Base-by-base conservation (phyloP, 2,888 invertebrate genomes). In the Suillia variegata region DNA sequence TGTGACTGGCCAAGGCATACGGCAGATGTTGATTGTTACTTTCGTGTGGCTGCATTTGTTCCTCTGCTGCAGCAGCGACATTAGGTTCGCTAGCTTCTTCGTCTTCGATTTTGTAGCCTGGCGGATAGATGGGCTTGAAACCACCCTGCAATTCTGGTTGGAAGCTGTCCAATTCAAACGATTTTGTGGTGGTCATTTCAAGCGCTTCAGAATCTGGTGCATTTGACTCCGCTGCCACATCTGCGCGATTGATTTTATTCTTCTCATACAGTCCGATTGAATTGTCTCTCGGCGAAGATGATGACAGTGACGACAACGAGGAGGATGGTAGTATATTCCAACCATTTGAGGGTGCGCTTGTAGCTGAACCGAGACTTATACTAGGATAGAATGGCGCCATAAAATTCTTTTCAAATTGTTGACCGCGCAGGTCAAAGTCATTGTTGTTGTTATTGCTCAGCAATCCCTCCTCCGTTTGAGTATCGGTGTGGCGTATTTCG, bases 381-480 rank as follows among this genome's bases (percentile, higher is more conserved):
- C 88, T 89, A 0, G 89, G 89, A 49, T 88, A 86, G 69, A 89
- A 89, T 0, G 89, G 89, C 1, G 89, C 88, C 84, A 88, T 87
- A 67, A 89, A 89, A 63, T 86, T 87, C 62, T 85, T 67, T 60
- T 82, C 80, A 52, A 73, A 79, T 56, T 81, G 78, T 50, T 82
- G 80, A 0, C 78, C 81, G 5, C 81, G 73, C n/a, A 78, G 65
- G 63, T 81, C 80, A 8, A 77, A 71, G 33, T 82, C 81, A 42
- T 75, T 71, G 4, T 70, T 74, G 54, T 70, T 76, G 33, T 82
- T 80, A 42, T 75, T 71, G 4, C 70, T 74, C 54, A 70, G 76
- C 0, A 76, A 57, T 2, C 68, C 64, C 45, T 79, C 73, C 54
- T 80, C 80, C 6, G 78, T 76, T 58, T 81, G 79, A 0, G 77